Evolutionary conservation across 1,140 invertebrate species (phyloP).

Genomic region (Drosophila jambulina): DNA sequence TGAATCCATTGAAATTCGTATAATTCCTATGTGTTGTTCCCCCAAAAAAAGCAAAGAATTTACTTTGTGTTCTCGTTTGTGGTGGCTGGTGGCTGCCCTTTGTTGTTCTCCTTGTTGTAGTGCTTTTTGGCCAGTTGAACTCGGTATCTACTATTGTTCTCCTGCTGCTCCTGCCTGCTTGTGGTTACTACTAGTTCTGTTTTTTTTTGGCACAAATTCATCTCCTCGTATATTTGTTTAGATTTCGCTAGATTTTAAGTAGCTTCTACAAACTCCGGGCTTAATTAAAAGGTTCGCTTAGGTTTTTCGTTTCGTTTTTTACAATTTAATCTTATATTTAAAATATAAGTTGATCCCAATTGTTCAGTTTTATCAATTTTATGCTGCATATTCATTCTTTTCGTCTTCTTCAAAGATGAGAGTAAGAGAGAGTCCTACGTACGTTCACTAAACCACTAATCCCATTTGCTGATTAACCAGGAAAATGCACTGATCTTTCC

Average conservation of each 20-base stretch:
- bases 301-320: conserved; percentile 31
- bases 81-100: conserved; percentile 22
- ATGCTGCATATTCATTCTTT: conserved; percentile 77
- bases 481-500: conserved; percentile 28
- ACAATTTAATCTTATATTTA: conserved; percentile 84
- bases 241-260: conserved; percentile 42
- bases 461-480: conserved; percentile 34
- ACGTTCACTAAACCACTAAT: conserved; percentile 17
- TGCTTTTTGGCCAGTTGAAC: conserved; percentile 58
- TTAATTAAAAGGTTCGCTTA: conserved; percentile 64
- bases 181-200: conserved; percentile 7
- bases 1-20: conserved; percentile 79
- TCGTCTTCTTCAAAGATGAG: conserved; percentile 62
- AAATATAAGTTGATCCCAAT: conserved; percentile 85
- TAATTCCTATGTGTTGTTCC: conserved; percentile 84
- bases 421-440: conserved; percentile 55
- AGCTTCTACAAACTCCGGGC: conserved; percentile 62
- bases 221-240: conserved; percentile 42
- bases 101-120: conserved; percentile 48
- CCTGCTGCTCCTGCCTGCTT: conserved; percentile 20
- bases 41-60: conserved; percentile 75
- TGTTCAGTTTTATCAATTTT: conserved; percentile 85
- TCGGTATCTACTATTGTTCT: conserved; percentile 40
- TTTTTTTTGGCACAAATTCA: conserved; percentile 53
- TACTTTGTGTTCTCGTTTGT: conserved; percentile 61